Evolutionary conservation across 2,888 invertebrate species (phyloP), one percentile per base, ranked within the genome.

Genomic region (Macrosoma leucophasiata): DNA sequence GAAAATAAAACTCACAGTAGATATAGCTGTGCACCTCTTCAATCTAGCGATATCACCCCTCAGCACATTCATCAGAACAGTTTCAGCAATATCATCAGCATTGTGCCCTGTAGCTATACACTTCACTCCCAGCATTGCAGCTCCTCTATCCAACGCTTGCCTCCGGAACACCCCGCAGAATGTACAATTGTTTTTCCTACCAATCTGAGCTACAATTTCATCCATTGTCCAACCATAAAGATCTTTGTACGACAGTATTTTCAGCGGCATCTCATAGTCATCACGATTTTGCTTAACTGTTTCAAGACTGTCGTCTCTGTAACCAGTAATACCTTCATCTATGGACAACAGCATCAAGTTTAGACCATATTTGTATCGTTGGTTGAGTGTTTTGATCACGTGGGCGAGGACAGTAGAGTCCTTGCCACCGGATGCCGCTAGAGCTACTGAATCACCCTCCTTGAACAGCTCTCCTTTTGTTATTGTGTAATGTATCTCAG

Each of bases 181-280:
- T 4, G 96, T 96, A 50, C 99, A 99, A 74, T 99, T 99, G 72
- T 97, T 99, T 63, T 95, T 96, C 33, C 92, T 88, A 0, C 87
- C 87, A 58, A 93, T 92, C 71, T 92, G 91, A 23, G 87, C 88
- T 0, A 99, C 99, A 68, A 99, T 98, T 58, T 93, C 93, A 82
- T 99, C 99, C 97, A 98, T 98, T 3, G 98, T 98, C 99, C 99
- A 99, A 0, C 98, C 98, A 82, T 98, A 99, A 3, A 99, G 82
- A 54, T 98, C 97, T 81, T 97, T 93, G 63, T 99, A 99, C 0
- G 98, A 98, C 4, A 98, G 84, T 41, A 99, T 96, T 84, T 95
- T 97, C 21, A 99, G 79, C 1, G 96, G 92, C 82, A 99, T 91
- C 53, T 90, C 89, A 82, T 98, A 99, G 68, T 98, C 97, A 54